Base-by-base conservation (phyloP, 2,888 invertebrate genomes). In the Linyphia triangularis region DNA sequence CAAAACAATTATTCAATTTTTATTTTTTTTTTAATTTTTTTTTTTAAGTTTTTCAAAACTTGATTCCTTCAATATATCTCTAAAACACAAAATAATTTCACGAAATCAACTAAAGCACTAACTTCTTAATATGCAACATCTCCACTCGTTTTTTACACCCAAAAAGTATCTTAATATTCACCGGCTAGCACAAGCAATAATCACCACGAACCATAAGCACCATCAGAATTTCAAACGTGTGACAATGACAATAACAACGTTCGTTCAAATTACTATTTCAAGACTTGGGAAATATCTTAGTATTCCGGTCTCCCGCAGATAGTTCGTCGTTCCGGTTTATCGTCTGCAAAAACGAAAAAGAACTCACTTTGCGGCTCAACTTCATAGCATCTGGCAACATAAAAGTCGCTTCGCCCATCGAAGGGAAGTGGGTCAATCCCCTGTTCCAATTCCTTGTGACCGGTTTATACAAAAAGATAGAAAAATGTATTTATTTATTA, bases 401-500 rank as follows among this genome's bases (percentile, higher is more conserved):
- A 26, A 59, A 59, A 70, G 43, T n/a, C 37, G 70, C 43, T 28
- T 70, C 33, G 30, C 63, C 30, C 70, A 67, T 43, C 33, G 30
- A 28, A 19, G 13, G 26, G 30, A 79, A 79, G 33, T 79, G 65
- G 79, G 79, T 86, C 85, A 28, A 22, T 33, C 43, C 65, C 43
- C 43, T 70, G 85, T 86, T 72, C 85, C 79, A 43, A 79, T 86
- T 86, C 85, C 37, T 73, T 33, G 57, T 79, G 85, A 86, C 85
- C 85, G 85, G 85, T 86, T 86, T 86, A 69, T 57, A 63, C 22
- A 65, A 65, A 28, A 57, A 26, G 9, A 43, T 63, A 61, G 2
- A 51, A 16, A 6, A 51, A 51, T 51, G 51, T 16, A 51, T 51
- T 51, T 51, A 51, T 51, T 33, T 33, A 4, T 33, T 51, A n/a